These are phyloP conservation scores for Cyphomyrmex costatus DNA, from an alignment of 1,140 invertebrate species.

Conservation along the genomic window DNA sequence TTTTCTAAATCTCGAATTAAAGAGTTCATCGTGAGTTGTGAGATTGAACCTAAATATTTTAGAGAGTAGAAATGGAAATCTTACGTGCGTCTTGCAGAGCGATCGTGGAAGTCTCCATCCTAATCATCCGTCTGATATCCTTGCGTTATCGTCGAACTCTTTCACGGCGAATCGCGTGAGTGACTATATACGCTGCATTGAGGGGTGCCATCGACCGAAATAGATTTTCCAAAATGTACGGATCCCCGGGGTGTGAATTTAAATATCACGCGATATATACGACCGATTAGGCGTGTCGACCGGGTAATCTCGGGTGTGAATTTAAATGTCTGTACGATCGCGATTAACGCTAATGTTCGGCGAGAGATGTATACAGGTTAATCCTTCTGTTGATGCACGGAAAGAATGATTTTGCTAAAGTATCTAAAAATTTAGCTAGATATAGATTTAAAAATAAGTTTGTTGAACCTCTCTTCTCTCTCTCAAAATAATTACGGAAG, in stretches of 20 bases:
- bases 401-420: too few species aligned
- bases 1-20: too few species aligned
- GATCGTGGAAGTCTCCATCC: slow-evolving; percentile 78
- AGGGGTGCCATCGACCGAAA: slow-evolving; percentile 66
- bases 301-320: not conserved
- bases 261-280: slow-evolving; percentile 31
- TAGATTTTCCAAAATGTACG: slow-evolving; percentile 75
- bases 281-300: not conserved
- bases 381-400: too few species aligned
- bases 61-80: slow-evolving; percentile 26
- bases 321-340: not conserved
- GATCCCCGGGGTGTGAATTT: slow-evolving; percentile 46
- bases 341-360: not conserved
- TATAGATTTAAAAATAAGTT: too few species aligned
- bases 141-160: slow-evolving; percentile 51
- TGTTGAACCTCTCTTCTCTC: too few species aligned
- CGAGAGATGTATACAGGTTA: not conserved
- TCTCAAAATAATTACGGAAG: too few species aligned
- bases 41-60: too few species aligned
- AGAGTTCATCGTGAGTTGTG: too few species aligned
- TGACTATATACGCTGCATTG: not conserved
- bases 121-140: slow-evolving; percentile 39
- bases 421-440: too few species aligned
- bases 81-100: slow-evolving; percentile 79
- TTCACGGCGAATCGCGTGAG: slow-evolving; percentile 40